phyloP scores from a whole-genome alignment of 2,888 invertebrate genomes.

The Pasiphila rectangulata region DNA sequence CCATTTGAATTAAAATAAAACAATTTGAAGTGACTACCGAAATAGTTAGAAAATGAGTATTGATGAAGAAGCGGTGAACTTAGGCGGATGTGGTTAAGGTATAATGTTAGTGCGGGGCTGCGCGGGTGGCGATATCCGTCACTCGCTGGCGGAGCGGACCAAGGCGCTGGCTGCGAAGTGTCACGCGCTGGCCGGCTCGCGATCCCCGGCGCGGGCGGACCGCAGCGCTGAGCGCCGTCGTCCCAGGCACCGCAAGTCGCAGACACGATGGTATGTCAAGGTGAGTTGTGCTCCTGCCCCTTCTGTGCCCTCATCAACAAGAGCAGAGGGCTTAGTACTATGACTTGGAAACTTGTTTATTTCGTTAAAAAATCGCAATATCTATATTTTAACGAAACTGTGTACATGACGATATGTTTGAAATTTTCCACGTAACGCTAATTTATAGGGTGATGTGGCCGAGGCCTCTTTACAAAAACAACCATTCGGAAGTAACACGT shows the following conservation, averaged over 20 bases:
- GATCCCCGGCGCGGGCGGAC: slow-evolving; percentile 63
- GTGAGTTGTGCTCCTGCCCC: slow-evolving; percentile 71
- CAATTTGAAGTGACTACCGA: background rate
- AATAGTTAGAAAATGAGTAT: slow-evolving; percentile 42
- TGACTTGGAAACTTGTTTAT: too few relatives aligned
- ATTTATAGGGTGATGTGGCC: too few relatives aligned
- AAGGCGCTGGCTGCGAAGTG: slow-evolving; percentile 75
- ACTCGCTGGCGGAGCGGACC: slow-evolving; percentile 74
- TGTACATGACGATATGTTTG: too few relatives aligned
- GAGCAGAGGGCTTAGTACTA: too few relatives aligned
- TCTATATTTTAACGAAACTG: too few relatives aligned
- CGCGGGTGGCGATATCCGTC: slow-evolving; percentile 70
- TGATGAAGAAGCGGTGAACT: slow-evolving; percentile 39
- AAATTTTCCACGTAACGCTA: too few relatives aligned
- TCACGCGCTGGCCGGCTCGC: slow-evolving; percentile 55
- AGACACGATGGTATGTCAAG: slow-evolving; percentile 86
- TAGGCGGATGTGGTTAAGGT: slow-evolving; percentile 55
- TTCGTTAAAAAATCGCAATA: too few relatives aligned
- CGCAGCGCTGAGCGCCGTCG: slow-evolving; percentile 63
- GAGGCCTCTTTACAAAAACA: too few relatives aligned
- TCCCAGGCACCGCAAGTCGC: slow-evolving; percentile 75
- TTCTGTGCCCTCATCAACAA: slow-evolving; percentile 1
- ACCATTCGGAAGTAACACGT: too few relatives aligned
- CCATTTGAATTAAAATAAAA: too few relatives aligned
- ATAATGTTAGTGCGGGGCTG: slow-evolving; percentile 73